These are phyloP conservation scores for Sebastes variabilis DNA, from an alignment of 2,797 vertebrate genomes.

Conservation along the genomic window DNA sequence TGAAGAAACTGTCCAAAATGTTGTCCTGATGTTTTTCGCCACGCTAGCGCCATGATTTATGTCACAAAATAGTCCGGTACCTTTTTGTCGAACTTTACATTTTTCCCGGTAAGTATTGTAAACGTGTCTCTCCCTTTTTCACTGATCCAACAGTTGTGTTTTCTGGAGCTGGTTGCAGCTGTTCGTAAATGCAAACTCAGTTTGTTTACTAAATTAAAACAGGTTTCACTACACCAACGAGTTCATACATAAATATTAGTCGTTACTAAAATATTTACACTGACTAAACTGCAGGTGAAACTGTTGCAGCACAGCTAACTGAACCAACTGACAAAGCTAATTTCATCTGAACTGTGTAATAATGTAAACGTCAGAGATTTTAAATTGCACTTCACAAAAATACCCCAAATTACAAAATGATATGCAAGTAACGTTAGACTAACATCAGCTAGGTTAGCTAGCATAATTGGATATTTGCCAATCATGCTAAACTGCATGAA, in stretches of 20 bases:
- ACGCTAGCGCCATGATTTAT: neutral
- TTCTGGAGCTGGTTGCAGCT: neutral
- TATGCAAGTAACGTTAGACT: neutral
- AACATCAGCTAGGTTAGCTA: neutral
- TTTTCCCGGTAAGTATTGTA: neutral
- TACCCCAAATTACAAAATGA: neutral
- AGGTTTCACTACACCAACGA: neutral
- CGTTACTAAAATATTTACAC: neutral
- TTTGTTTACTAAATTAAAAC: neutral
- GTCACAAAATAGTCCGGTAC: constrained; percentile 6
- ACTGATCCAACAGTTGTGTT: neutral
- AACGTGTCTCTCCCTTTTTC: neutral
- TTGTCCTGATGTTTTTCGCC: constrained; percentile 24
- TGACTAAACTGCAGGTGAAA: neutral
- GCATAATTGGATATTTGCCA: neutral
- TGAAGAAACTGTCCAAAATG: constrained; percentile 4
- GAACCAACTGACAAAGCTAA: neutral
- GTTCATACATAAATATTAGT: neutral
- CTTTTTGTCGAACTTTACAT: neutral
- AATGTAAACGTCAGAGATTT: neutral
- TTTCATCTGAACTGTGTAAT: neutral
- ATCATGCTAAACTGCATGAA: neutral
- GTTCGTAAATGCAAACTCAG: neutral
- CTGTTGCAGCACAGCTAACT: neutral
- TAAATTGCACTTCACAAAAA: neutral